These are phyloP conservation scores for Urosaurus nigricauda DNA, from an alignment of 2,797 vertebrate species.

Conservation along the genomic window DNA sequence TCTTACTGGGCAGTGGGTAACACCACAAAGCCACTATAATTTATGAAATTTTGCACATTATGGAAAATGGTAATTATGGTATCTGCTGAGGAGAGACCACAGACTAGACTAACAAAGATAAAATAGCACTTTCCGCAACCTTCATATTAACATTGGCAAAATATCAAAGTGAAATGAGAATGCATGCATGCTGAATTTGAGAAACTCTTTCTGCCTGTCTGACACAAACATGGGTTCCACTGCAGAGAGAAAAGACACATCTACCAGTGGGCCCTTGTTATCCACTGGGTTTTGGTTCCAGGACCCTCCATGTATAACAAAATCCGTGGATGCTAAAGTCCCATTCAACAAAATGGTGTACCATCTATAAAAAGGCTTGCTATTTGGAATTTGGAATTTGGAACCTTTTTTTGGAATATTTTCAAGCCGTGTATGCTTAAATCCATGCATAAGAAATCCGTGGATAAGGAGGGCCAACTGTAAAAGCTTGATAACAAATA, in stretches of 20 bases:
- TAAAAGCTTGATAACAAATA: constrained; percentile 47
- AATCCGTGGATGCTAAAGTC: too few species aligned
- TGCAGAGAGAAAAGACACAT: constrained; percentile 47
- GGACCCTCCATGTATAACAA: too few species aligned
- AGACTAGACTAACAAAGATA: constrained; percentile 57
- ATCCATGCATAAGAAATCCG: too few species aligned
- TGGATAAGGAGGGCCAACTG: too few species aligned
- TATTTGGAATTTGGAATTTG: too few species aligned
- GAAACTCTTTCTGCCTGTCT: constrained; percentile 12
- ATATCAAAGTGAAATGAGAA: constrained; percentile 47
- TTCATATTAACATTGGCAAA: constrained; percentile 44
- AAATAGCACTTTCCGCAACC: constrained; percentile 53
- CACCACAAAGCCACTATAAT: constrained; percentile 21
- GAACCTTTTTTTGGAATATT: too few species aligned
- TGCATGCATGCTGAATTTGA: constrained; percentile 57
- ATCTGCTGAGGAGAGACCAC: constrained; percentile 46
- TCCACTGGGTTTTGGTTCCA: too few species aligned
- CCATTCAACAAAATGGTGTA: too few species aligned
- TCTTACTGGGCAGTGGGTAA: constrained; percentile 47
- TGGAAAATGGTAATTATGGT: constrained; percentile 55
- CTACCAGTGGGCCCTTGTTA: too few species aligned
- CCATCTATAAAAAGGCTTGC: too few species aligned
- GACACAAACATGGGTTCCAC: constrained; percentile 46
- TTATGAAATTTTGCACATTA: constrained; percentile 57
- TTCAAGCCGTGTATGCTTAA: too few species aligned